Evolutionary conservation across 2,797 vertebrate genomes (phyloP).

Genomic region (Steatocranus sp.): DNA sequence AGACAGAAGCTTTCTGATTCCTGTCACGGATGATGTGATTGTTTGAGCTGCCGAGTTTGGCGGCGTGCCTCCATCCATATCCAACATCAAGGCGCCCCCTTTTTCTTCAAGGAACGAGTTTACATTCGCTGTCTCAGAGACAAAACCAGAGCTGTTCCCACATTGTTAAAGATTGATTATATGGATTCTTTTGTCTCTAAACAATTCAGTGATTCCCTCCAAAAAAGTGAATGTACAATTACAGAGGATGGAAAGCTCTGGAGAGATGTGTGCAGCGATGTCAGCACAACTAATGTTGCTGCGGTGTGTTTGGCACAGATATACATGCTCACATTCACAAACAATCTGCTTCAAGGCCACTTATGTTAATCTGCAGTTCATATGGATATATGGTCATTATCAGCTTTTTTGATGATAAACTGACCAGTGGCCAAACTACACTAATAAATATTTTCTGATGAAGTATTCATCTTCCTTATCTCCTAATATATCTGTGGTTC

Average conservation of each 20-base stretch:
- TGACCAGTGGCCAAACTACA: not conserved
- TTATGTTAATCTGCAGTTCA: not conserved
- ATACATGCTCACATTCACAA: not conserved
- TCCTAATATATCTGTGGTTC: not conserved
- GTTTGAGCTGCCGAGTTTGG: not conserved
- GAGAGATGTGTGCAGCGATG: slow-evolving; percentile 15
- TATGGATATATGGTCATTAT: not conserved
- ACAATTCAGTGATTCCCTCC: slow-evolving; percentile 31
- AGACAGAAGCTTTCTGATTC: slow-evolving; percentile 25
- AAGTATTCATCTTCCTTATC: not conserved
- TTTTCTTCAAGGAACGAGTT: slow-evolving; percentile 21
- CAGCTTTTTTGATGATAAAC: not conserved
- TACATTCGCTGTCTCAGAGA: slow-evolving; percentile 13
- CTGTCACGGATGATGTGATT: slow-evolving; percentile 1
- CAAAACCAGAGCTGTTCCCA: slow-evolving; percentile 18
- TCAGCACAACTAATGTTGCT: not conserved
- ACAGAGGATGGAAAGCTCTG: slow-evolving; percentile 3
- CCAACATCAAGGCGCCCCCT: slow-evolving; percentile 1
- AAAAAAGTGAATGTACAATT: slow-evolving; percentile 48
- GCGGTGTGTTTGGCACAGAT: not conserved
- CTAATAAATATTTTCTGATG: not conserved
- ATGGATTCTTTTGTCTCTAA: slow-evolving; percentile 49
- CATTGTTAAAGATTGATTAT: slow-evolving; percentile 51
- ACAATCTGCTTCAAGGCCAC: not conserved
- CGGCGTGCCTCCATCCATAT: slow-evolving; percentile 11